phyloP scores from a whole-genome alignment of 1,140 invertebrate species.

The Zaprionus nigranus region DNA sequence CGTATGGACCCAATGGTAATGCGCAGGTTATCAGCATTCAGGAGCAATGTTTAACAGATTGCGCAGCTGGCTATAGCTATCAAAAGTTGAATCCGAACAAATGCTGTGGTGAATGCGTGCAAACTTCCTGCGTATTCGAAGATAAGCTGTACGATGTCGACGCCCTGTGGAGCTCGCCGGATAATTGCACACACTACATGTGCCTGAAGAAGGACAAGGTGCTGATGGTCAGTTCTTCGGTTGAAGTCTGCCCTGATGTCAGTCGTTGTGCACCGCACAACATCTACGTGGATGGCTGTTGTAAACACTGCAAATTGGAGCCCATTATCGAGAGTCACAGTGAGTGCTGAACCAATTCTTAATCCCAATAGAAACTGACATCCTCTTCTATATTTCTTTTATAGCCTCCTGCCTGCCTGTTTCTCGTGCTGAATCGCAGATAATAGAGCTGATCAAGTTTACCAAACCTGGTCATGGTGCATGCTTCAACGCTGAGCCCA shows the following conservation, averaged over 20 bases:
- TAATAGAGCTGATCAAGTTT: slow-evolving; percentile 86
- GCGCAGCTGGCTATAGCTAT: slow-evolving; percentile 87
- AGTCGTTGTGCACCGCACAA: slow-evolving; percentile 86
- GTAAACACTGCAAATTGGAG: slow-evolving; percentile 86
- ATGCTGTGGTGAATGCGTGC: slow-evolving; percentile 91
- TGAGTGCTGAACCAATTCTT: slow-evolving; percentile 27
- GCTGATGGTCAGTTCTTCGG: slow-evolving; percentile 85
- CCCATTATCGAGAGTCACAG: slow-evolving; percentile 84
- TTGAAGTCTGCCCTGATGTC: slow-evolving; percentile 87
- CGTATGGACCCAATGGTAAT: slow-evolving; percentile 84
- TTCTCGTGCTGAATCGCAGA: slow-evolving; percentile 85
- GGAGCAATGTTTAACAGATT: slow-evolving; percentile 86
- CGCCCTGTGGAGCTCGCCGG: slow-evolving; percentile 87
- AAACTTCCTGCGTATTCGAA: slow-evolving; percentile 87
- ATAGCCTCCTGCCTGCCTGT: slow-evolving; percentile 86
- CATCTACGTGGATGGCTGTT: slow-evolving; percentile 87
- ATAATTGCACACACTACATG: slow-evolving; percentile 87
- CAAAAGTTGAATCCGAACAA: slow-evolving; percentile 66
- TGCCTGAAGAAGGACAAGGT: slow-evolving; percentile 66
- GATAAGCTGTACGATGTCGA: slow-evolving; percentile 86
- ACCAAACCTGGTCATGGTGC: slow-evolving; percentile 85
- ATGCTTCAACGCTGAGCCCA: slow-evolving; percentile 87
- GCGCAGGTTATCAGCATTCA: slow-evolving; percentile 85
- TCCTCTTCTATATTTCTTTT: slow-evolving; percentile 32
- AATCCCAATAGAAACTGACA: neutral